Base-by-base conservation (phyloP, 2,113 vertebrate species). In the Anthoscopus minutus region DNA sequence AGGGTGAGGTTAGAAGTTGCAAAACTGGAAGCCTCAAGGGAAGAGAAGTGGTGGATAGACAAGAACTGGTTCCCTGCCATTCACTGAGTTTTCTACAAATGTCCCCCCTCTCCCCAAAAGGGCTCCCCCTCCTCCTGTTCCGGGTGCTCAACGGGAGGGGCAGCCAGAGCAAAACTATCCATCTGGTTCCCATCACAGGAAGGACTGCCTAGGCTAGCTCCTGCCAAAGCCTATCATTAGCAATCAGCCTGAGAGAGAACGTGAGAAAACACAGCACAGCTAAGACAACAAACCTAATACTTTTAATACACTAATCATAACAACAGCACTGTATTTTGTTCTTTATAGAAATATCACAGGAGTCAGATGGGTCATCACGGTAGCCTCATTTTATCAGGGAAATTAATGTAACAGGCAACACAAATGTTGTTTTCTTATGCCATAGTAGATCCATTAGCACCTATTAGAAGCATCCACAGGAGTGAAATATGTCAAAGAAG, bases 111-210 rank as follows among this genome's bases (percentile, higher is more conserved):
- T 5, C 33, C 3, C 1, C 1, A 23, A 64, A 81, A 61, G 64
- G 22, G 33, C 15, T 81, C 56, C 45, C 91, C 54, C 82, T 86
- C 42, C 31, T 92, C 57, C 62, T 7, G 1, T 23, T 91, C 50
- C 40, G 84, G 42, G 44, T 48, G 51, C 42, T 93, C 33, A 54
- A 2, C 5, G 10, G 60, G 80, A 83, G 81, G 44, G 15, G 53
- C 67, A 82, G 78, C 31, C 74, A 66, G 40, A 89, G 81, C 38
- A 90, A 86, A 92, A 70, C 31, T 56, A 88, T 86, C 87, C 94
- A 94, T 95, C 92, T 96, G 94, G 74, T 95, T 97, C 92, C 83
- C 71, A 94, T 93, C 95, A 90, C 56, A 71, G 69, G 44, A 57
- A 90, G 86, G 61, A 60, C 67, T 88, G 85, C 87, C 60, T 33